A percentile compares a stretch with the other conserved stretches of the same genome.
These are phyloP conservation scores for Aphelinus atriplicis DNA, from an alignment of 1,140 invertebrate genomes.

Conservation along the genomic window DNA sequence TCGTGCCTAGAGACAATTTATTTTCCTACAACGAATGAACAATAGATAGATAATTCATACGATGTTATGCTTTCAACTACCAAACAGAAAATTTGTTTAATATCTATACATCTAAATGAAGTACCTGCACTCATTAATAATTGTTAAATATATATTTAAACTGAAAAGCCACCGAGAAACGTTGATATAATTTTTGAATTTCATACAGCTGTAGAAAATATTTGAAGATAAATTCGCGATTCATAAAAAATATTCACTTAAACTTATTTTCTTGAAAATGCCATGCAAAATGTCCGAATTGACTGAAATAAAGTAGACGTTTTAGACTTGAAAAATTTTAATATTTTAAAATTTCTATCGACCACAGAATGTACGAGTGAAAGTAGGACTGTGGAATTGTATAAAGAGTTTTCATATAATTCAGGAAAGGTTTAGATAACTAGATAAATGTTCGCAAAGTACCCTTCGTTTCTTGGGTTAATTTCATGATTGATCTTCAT, in stretches of 20 bases:
- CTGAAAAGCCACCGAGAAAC: background rate
- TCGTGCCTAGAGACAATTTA: conserved; percentile 35
- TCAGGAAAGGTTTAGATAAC: too few species aligned
- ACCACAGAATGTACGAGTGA: too few species aligned
- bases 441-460: too few species aligned
- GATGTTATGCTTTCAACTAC: conserved; percentile 8
- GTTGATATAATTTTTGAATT: background rate
- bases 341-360: background rate
- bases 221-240: too few species aligned
- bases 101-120: background rate
- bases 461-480: too few species aligned
- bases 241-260: too few species aligned
- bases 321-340: background rate
- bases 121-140: conserved; percentile 11
- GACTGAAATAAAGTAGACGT: background rate
- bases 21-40: conserved; percentile 42
- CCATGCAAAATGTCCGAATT: background rate
- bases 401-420: too few species aligned
- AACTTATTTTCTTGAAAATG: too few species aligned
- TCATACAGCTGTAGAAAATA: too few species aligned
- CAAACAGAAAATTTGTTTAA: conserved; percentile 11
- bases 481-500: too few species aligned
- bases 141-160: background rate
- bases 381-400: too few species aligned
- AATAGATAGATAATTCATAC: conserved; percentile 27